phyloP scores from a whole-genome alignment of 2,113 vertebrate genomes.

The Silurus glanis region DNA sequence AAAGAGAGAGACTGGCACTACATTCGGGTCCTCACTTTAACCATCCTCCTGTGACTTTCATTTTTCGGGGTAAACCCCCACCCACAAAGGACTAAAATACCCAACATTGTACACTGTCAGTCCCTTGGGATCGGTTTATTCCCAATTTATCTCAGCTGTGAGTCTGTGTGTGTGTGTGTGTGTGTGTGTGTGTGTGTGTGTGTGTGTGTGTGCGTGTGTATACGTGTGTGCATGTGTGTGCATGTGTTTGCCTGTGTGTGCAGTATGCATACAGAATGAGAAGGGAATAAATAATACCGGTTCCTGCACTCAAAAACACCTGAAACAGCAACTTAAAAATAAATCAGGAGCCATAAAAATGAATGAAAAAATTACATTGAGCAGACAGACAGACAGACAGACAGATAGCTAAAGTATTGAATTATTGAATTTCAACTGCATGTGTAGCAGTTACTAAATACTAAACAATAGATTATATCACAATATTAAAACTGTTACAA shows the following conservation, averaged over 20 bases:
- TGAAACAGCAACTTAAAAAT: slow-evolving; percentile 45
- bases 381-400: background rate
- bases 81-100: slow-evolving; percentile 55
- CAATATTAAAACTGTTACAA: background rate
- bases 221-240: slow-evolving; percentile 39
- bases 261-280: slow-evolving; percentile 21
- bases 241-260: slow-evolving; percentile 32
- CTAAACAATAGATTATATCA: background rate
- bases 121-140: slow-evolving; percentile 63
- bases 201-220: slow-evolving; percentile 38
- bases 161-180: slow-evolving; percentile 39
- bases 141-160: slow-evolving; percentile 57
- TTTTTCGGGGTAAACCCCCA: slow-evolving; percentile 5
- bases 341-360: background rate
- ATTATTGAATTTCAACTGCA: background rate
- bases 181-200: slow-evolving; percentile 33
- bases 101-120: slow-evolving; percentile 51
- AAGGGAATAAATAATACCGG: slow-evolving; percentile 27
- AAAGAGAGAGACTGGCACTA: slow-evolving; percentile 44
- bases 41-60: slow-evolving; percentile 54
- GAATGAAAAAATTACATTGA: background rate
- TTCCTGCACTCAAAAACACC: slow-evolving; percentile 49
- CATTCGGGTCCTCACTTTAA: slow-evolving; percentile 50
- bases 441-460: background rate
- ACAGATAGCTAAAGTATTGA: background rate